These are phyloP conservation scores for Oscheius sp. DNA, from an alignment of 1,140 invertebrate genomes.

Conservation along the genomic window DNA sequence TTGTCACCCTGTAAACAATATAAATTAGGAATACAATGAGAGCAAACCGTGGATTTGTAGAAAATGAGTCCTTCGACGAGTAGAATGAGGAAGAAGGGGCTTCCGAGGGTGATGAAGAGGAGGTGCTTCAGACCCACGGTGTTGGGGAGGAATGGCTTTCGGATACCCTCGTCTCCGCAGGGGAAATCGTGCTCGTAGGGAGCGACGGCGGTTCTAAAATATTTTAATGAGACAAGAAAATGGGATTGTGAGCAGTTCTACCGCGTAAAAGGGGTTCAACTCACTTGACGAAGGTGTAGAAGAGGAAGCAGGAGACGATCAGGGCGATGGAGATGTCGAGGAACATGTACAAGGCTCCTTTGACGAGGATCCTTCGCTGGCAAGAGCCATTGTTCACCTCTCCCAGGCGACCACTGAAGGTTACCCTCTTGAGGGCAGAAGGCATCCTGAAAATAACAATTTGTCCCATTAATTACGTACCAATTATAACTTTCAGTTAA, in stretches of 20 bases:
- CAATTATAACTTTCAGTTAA: too few relatives aligned
- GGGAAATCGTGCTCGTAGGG: slow-evolving; percentile 30
- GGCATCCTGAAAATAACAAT: slow-evolving; percentile 21
- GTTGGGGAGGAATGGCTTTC: slow-evolving; percentile 41
- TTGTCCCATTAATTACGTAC: too few relatives aligned
- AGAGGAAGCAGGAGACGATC: slow-evolving; percentile 12
- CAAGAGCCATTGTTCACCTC: not conserved
- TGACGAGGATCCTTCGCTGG: not conserved
- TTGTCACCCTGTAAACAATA: slow-evolving; percentile 19
- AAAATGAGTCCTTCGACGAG: slow-evolving; percentile 38
- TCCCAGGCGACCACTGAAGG: slow-evolving; percentile 34
- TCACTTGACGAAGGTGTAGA: slow-evolving; percentile 29
- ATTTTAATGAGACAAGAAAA: too few relatives aligned
- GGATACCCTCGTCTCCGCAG: slow-evolving; percentile 33
- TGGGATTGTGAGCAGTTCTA: not conserved
- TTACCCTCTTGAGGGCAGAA: slow-evolving; percentile 21
- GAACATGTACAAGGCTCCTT: slow-evolving; percentile 28
- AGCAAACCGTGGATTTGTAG: slow-evolving; percentile 9
- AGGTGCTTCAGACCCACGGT: slow-evolving; percentile 38
- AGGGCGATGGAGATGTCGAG: slow-evolving; percentile 36
- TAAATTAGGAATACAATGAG: not conserved
- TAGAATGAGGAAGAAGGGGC: slow-evolving; percentile 37
- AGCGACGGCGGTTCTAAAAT: slow-evolving; percentile 17
- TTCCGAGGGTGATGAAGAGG: slow-evolving; percentile 36
- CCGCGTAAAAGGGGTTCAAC: not conserved